Evolutionary conservation across 1,140 invertebrate species (phyloP).

Genomic region (Zophobas morio): DNA sequence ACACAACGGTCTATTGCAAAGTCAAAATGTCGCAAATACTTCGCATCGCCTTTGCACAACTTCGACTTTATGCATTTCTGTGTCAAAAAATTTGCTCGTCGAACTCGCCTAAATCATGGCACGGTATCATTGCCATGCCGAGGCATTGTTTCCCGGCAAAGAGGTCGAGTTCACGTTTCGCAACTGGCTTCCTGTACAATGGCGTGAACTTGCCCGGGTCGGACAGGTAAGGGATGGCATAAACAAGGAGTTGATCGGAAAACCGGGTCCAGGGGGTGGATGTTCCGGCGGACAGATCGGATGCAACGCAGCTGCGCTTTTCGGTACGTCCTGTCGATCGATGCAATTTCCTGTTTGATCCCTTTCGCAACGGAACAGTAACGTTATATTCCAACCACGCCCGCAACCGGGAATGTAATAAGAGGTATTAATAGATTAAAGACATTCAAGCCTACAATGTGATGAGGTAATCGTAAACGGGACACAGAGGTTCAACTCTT

Average conservation of each 20-base stretch:
- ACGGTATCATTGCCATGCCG: conserved; percentile 20
- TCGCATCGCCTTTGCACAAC: no score
- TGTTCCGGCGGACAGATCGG: conserved; percentile 4
- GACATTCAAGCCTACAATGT: conserved; percentile 43
- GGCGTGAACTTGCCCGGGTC: background rate
- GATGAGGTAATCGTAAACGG: conserved; percentile 48
- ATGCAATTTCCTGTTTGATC: conserved; percentile 45
- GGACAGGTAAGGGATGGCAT: background rate
- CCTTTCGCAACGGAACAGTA: conserved; percentile 32
- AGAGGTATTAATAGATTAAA: conserved; percentile 41
- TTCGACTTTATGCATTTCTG: no score
- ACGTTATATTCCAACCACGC: conserved; percentile 29
- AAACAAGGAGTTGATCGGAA: background rate
- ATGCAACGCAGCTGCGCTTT: conserved; percentile 37
- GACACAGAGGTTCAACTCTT: conserved; percentile 42
- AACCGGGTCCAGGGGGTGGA: conserved; percentile 10
- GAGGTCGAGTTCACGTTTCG: conserved; percentile 40
- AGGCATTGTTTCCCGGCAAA: conserved; percentile 21
- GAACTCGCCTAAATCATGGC: no score
- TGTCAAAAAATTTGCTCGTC: no score
- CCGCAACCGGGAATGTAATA: conserved; percentile 41
- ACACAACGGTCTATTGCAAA: no score
- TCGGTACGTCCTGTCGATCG: conserved; percentile 37
- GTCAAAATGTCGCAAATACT: no score
- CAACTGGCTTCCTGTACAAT: conserved; percentile 18